Base-by-base conservation (phyloP, 2,113 vertebrate species). In the Cochlearius cochlearius region DNA sequence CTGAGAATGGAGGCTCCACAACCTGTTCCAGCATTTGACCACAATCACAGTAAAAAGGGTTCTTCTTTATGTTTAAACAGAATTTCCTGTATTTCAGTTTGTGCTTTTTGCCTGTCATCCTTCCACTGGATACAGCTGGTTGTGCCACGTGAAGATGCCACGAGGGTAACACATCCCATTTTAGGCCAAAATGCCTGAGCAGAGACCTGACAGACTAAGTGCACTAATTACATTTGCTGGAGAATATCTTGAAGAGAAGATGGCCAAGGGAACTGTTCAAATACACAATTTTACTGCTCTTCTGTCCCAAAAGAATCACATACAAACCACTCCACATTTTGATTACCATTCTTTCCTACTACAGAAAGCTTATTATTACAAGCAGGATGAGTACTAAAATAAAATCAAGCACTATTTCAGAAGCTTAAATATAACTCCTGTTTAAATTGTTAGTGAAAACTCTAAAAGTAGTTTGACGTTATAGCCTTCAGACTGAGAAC, bases 351-450 rank as follows among this genome's bases (percentile, higher is more conserved):
- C 63, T 83, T 60, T 75, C 55, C 59, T 94, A 53, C 41, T 59
- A 38, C 38, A 36, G 22, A 38, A 92, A 83, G 20, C 10, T 47
- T 93, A 90, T 85, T 75, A 64, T 69, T 95, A 27, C 74, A 88
- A 88, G 32, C 10, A 92, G 15, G 32, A 90, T 47, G 14, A 63
- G 32, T 38, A 82, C n/a, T 79, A 69, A 93, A 91, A 79, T 23
- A 95, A 93, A 96, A 95, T 69, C 36, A 93, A 90, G 26, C 45
- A 86, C 92, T 92, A 95, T 79, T 79, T 86, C 38, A 73, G 72
- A 64, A 88, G 27, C 71, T 72, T 93, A 94, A 95, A 53, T 95
- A 50, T 83, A 94, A 72, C 45, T 73, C 27, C 71, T n/a, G 2
- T 58, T 76, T 88, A 73, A 90, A 90, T 58, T 69, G 7, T 50